Conservation (phyloP, 2,888 invertebrate species). For the Tromatobia lineatoria region DNA sequence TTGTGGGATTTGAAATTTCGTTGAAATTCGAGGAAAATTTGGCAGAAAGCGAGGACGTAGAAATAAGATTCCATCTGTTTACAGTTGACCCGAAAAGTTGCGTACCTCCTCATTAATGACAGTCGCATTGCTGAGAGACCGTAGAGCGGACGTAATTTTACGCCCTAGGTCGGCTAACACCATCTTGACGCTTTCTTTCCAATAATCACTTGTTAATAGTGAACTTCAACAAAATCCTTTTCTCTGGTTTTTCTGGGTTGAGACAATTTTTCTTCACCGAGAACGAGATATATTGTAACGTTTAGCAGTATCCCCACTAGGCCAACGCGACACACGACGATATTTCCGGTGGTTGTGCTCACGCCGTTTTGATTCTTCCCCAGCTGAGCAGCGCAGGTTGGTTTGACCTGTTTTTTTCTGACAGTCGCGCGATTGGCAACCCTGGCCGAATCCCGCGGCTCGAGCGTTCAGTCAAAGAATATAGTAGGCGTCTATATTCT, state of each 20-base stretch:
- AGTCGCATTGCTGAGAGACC: constrained; percentile 98
- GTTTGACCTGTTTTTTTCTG: neutral
- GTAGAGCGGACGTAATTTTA: constrained; percentile 99
- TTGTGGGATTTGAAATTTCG: constrained; percentile 29
- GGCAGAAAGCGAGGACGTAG: constrained; percentile 20
- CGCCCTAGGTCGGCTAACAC: constrained; percentile 99
- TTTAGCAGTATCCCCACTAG: constrained; percentile 59
- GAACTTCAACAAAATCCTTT: neutral
- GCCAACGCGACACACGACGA: constrained; percentile 67
- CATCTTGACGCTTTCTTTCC: constrained; percentile 88
- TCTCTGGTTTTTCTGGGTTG: neutral
- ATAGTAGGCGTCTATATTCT: too few relatives aligned
- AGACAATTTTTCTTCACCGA: neutral
- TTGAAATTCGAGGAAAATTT: constrained; percentile 32
- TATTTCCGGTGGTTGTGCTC: constrained; percentile 56
- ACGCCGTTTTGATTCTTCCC: neutral
- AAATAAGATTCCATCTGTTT: constrained; percentile 77
- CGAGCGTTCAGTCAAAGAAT: constrained; percentile 20
- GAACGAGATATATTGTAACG: constrained; percentile 46
- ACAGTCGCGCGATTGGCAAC: constrained; percentile 16
- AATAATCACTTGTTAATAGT: constrained; percentile 13
- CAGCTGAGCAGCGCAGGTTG: neutral
- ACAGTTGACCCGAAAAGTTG: constrained; percentile 68
- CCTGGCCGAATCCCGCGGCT: neutral
- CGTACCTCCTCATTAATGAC: constrained; percentile 98